Base-by-base conservation (phyloP, 2,888 invertebrate species). In the Clivina fossor region DNA sequence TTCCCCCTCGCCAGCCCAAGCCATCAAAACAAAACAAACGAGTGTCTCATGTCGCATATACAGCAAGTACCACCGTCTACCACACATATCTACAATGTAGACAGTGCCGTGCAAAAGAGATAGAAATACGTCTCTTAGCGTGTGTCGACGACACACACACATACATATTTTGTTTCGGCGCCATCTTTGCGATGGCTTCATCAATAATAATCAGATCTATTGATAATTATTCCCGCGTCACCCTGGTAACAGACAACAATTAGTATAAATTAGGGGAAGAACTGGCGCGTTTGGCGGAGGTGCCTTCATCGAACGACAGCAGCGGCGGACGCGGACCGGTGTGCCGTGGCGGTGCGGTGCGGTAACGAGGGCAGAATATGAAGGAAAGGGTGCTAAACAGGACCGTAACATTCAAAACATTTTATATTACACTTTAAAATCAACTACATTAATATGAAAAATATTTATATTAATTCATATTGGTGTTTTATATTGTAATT, bases 151-250 rank as follows among this genome's bases (percentile, higher is more conserved):
- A 33, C 43, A 35, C 33, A 26, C 20, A 22, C n/a, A n/a, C n/a
- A n/a, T n/a, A n/a, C n/a, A n/a, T n/a, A n/a, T n/a, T n/a, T n/a
- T n/a, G n/a, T n/a, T n/a, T 26, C 15, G 50, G 64, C 61, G 66
- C 64, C 66, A 64, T 65, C 63, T 65, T 66, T 35, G 44, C 56
- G 41, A 63, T 62, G 66, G 64, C 67, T 69, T 69, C 71, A 71
- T 71, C 71, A 71, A 71, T 72, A 72, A 71, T 70, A 72, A 72
- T 72, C 71, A 71, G 67, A 72, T 71, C 70, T 71, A 71, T 72
- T 71, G 71, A 69, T 71, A 70, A 71, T 72, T 71, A 71, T 69
- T 66, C 68, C 62, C 62, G 64, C 69, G 71, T 73, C 71, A 69
- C 73, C 72, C 67, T 66, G 71, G 71, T 63, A 69, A 73, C 72